A percentile compares a stretch with the other conserved stretches of the same genome.
phyloP scores from a whole-genome alignment of 2,888 invertebrate species.

The Aphodius granarius region DNA sequence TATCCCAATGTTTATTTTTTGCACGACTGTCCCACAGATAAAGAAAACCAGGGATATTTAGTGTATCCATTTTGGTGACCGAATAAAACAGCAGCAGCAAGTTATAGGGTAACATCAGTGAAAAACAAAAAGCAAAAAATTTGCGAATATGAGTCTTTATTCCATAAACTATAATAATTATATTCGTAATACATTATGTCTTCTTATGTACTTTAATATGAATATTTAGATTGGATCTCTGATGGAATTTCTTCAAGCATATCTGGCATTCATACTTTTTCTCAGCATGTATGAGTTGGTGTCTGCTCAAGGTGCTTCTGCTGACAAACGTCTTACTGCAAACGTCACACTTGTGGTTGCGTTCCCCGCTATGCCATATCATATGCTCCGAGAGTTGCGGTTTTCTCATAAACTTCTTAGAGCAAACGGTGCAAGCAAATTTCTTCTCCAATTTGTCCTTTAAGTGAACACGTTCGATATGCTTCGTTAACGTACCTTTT shows the following conservation, averaged over 20 bases:
- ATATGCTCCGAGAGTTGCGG: neutral
- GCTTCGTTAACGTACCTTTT: neutral
- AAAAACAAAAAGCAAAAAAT: too few relatives aligned
- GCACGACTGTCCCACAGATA: too few relatives aligned
- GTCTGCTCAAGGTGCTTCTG: neutral
- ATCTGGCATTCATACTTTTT: neutral
- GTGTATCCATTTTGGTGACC: too few relatives aligned
- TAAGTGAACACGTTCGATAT: neutral
- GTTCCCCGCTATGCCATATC: neutral
- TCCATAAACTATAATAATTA: too few relatives aligned
- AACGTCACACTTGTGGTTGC: neutral
- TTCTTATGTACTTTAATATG: constrained; percentile 12
- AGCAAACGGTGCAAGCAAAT: neutral
- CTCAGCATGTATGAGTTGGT: constrained; percentile 4
- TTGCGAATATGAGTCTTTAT: too few relatives aligned
- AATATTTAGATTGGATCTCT: constrained; percentile 6
- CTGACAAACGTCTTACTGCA: neutral
- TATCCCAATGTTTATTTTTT: too few relatives aligned
- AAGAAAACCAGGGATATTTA: too few relatives aligned
- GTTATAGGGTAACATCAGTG: too few relatives aligned
- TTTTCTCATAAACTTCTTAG: neutral
- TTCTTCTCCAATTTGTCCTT: neutral
- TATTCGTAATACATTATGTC: too few relatives aligned
- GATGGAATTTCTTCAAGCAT: constrained; percentile 3
- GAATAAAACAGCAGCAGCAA: too few relatives aligned